phyloP scores from a whole-genome alignment of 2,797 vertebrate species.

The Tadarida brasiliensis region DNA sequence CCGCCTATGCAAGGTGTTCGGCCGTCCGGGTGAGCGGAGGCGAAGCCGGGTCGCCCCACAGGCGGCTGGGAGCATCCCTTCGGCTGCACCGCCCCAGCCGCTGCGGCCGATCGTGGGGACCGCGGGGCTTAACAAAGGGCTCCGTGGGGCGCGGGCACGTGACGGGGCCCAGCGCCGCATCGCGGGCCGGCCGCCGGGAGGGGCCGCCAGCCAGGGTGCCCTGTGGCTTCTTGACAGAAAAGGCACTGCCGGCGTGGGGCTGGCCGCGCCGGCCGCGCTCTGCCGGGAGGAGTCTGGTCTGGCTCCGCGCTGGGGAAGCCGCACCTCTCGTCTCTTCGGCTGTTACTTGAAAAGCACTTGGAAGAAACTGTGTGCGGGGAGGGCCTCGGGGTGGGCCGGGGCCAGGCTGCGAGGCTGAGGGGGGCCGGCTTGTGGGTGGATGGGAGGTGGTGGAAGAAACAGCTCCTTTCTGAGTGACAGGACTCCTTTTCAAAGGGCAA shows the following conservation, averaged over 20 bases:
- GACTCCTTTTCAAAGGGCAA: conserved; percentile 90
- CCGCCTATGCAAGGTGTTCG: background rate
- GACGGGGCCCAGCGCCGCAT: background rate
- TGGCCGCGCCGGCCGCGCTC: conserved; percentile 85
- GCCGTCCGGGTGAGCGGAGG: background rate
- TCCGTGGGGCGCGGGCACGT: conserved; percentile 72
- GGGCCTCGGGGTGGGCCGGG: conserved; percentile 67
- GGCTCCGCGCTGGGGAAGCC: conserved; percentile 86
- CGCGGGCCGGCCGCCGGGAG: background rate
- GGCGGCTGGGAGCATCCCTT: background rate
- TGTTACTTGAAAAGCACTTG: conserved; percentile 87
- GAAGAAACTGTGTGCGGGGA: conserved; percentile 80
- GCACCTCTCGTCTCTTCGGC: conserved; percentile 88
- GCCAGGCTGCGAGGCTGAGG: conserved; percentile 77
- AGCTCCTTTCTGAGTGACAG: conserved; percentile 91
- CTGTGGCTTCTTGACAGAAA: background rate
- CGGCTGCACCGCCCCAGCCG: background rate
- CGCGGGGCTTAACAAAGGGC: conserved; percentile 74
- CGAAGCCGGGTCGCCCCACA: background rate
- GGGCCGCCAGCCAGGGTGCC: background rate
- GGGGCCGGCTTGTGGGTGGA: conserved; percentile 73
- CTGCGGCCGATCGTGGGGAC: conserved; percentile 54
- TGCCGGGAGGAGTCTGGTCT: conserved; percentile 86
- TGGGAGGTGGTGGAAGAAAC: conserved; percentile 84
- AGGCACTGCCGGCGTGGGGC: background rate